Evolutionary conservation across 2,797 vertebrate genomes (phyloP), one percentile per base, ranked within the genome.

Genomic region (Brachyrhaphis roseni): DNA sequence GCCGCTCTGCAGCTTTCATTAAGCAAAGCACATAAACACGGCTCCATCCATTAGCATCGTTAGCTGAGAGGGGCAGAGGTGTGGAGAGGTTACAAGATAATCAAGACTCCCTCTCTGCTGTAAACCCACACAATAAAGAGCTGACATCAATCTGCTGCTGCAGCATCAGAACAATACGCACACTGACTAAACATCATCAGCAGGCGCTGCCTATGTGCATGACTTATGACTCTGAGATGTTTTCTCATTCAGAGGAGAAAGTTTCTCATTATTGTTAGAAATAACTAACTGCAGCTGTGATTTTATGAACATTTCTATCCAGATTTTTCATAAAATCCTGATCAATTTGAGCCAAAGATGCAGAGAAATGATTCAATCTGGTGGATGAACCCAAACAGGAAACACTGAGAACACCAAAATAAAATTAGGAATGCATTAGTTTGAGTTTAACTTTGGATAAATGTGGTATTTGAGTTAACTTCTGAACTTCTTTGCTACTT

Each of bases 51-150:
- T 64, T 77, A 74, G 47, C 76, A 76, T 62, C 80, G 89, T 92
- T 90, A 90, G 87, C 81, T 84, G 77, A 88, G 86, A 86, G 86
- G 68, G 80, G 90, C 80, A 2, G 84, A 86, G 87, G 87, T 88
- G 85, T 84, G 72, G 79, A 88, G 88, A 89, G 87, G 90, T 93
- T 91, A 90, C 74, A 72, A 88, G 86, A 91, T 91, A 90, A 92
- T 93, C 89, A 94, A 90, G 87, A 86, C 87, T 87, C 86, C 77
- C 82, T 78, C 85, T 88, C 85, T 59, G 26, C 90, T 47, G 53
- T 88, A 90, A 91, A 91, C 89, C 92, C 89, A 90, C 85, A 92
- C 89, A 91, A 89, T 92, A 92, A 92, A 93, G 90, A 84, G 84
- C 84, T 91, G 90, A 88, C 91, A 93, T 93, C 89, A 91, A 89